Evolutionary conservation across 1,140 invertebrate species (phyloP), one percentile per base, ranked within the genome.

Genomic region (Trichoplusia ni): DNA sequence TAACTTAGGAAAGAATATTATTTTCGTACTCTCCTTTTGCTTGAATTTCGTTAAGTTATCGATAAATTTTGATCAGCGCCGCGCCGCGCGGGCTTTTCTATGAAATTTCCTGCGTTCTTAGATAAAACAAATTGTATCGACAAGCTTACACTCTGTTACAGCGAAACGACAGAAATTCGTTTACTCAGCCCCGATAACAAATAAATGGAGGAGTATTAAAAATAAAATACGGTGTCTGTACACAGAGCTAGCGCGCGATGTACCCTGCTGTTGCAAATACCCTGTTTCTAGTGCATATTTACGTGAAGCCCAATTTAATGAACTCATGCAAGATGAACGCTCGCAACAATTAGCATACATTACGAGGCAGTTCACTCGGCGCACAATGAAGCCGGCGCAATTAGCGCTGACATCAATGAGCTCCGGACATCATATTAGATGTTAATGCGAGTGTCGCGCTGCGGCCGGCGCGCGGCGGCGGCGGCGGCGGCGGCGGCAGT

Each of bases 91-190:
- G 46, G 33, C 46, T 7, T 19, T 9, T 13, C 47, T 51, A 35
- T 14, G 33, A 51, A 33, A 51, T 31, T 31, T 31, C 47, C 27
- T 27, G 13, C 47, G 47, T n/a, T 51, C 29, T 21, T 29, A 51
- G 47, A 51, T 51, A 51, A 51, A 51, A 51, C 47, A 33, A 51
- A 51, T 51, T 51, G 9, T 19, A 51, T 51, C 29, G 47, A 51
- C 38, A 29, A 49, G 27, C 27, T 51, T 33, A 19, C 47, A 29
- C 47, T 51, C 25, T 51, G 27, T 51, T 35, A 51, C 47, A 29
- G 14, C n/a, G 13, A 18, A 51, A 51, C 47, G 16, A 14, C 27
- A 33, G 27, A 33, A 44, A 42, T 42, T 42, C 18, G 38, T 42
- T 42, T 42, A 42, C 29, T 27, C 25, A 33, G 29, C 25, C 33